phyloP scores from a whole-genome alignment of 2,113 vertebrate species.

The Actinemys pallida region DNA sequence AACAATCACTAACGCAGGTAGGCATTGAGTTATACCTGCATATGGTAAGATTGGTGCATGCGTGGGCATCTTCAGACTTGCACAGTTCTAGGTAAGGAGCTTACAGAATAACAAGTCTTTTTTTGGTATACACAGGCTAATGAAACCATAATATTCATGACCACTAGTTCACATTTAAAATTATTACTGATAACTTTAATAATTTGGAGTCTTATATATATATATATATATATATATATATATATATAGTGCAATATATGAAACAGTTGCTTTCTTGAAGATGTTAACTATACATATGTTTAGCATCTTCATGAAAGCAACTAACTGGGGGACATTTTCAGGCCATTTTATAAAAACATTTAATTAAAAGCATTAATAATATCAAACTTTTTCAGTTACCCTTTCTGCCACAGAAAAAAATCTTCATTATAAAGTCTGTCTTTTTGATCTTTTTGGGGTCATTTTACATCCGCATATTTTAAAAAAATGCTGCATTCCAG shows the following conservation, averaged over 20 bases:
- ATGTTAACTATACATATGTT: neutral
- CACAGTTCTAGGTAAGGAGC: neutral
- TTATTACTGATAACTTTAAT: neutral
- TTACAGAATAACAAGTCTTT: constrained; percentile 16
- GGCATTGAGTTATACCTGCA: neutral
- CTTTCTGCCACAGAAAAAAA: constrained; percentile 33
- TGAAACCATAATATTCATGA: constrained; percentile 33
- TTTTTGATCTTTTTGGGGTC: constrained; percentile 24
- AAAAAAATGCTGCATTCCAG: constrained; percentile 28
- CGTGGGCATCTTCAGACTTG: neutral
- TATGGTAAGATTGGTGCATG: neutral
- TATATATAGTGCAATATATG: neutral
- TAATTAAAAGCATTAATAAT: constrained; percentile 44
- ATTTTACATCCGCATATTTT: constrained; percentile 15
- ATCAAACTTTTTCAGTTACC: neutral
- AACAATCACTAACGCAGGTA: neutral
- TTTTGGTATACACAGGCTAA: constrained; percentile 13
- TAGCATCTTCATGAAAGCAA: constrained; percentile 18
- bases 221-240: constrained; percentile 35
- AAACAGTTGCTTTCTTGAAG: neutral
- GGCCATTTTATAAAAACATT: constrained; percentile 44
- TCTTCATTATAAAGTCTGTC: neutral
- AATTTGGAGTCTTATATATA: neutral
- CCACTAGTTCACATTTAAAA: constrained; percentile 25
- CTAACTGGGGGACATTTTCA: constrained; percentile 4